A percentile compares a stretch with the other conserved stretches of the same genome.
Evolutionary conservation across 1,140 invertebrate species (phyloP).

Genomic region (Venustaconcha ellipsiformis): DNA sequence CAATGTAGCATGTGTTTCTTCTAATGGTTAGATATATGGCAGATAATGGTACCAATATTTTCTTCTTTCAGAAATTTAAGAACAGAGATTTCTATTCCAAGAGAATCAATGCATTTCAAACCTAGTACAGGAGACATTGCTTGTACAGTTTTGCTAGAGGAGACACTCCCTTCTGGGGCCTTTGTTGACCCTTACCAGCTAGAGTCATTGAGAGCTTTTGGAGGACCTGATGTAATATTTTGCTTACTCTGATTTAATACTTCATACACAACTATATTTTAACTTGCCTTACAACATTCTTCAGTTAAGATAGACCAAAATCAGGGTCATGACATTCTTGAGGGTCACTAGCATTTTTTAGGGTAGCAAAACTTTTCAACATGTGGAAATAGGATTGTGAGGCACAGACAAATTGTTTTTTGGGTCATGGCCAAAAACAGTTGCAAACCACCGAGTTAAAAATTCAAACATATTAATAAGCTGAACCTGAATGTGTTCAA

Average conservation of each 20-base stretch:
- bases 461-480: no score
- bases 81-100: slow-evolving; percentile 5
- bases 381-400: background rate
- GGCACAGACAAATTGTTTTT: background rate
- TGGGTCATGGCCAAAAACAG: background rate
- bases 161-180: slow-evolving; percentile 25
- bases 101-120: background rate
- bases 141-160: slow-evolving; percentile 13
- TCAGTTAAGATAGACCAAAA: background rate
- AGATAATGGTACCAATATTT: no score
- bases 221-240: slow-evolving; percentile 18
- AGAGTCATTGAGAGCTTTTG: slow-evolving; percentile 7
- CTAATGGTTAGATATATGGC: background rate
- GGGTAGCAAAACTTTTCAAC: background rate
- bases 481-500: no score
- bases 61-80: slow-evolving; percentile 14
- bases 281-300: background rate
- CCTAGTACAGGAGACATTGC: slow-evolving; percentile 1
- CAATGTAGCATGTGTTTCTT: no score
- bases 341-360: background rate
- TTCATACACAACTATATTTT: background rate
- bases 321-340: background rate
- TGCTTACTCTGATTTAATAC: background rate
- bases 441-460: no score
- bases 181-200: slow-evolving; percentile 22